Evolutionary conservation across 2,113 vertebrate genomes (phyloP).

Genomic region (cattle (Bos taurus)): ARS-UCD2.0 NC_037345.1:10830501-10831000

Average conservation of each 20-base stretch:
- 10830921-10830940: background rate
- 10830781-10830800: background rate
- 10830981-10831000: background rate
- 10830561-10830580: background rate
- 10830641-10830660: background rate
- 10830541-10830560: background rate
- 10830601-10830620: background rate
- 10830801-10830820: background rate
- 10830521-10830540: background rate
- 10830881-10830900: background rate
- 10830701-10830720: background rate
- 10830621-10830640: background rate
- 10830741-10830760: background rate
- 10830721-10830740: background rate
- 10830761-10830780: background rate
- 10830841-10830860: background rate
- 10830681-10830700: background rate
- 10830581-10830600: background rate
- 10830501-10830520: background rate
- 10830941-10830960: background rate
- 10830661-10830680: background rate
- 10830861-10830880: background rate
- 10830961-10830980: background rate
- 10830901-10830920: background rate
- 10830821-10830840: background rate